Conservation (phyloP, 2,113 vertebrate species). For the Trogon surrucura region DNA sequence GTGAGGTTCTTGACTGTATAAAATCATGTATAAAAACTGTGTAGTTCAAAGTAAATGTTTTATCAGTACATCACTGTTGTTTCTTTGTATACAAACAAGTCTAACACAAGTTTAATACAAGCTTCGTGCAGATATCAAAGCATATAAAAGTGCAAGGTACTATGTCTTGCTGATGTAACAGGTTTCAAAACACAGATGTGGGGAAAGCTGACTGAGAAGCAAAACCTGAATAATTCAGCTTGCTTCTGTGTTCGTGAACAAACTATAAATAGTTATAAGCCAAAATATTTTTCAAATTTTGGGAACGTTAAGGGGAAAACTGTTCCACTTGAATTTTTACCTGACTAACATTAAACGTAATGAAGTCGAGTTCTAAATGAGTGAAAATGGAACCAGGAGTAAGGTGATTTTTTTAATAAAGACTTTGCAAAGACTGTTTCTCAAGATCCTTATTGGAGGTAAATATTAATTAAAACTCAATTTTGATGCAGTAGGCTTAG, state of each 20-base stretch:
- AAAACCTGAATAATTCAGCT: not conserved
- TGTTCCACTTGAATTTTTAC: not conserved
- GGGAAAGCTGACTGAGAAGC: not conserved
- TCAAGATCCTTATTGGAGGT: not conserved
- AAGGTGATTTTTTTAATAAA: not conserved
- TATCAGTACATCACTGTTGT: not conserved
- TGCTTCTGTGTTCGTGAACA: not conserved
- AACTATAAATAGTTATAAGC: not conserved
- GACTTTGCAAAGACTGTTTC: not conserved
- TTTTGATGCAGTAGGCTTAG: not conserved
- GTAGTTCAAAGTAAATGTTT: constrained; percentile 8
- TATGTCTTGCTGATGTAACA: not conserved
- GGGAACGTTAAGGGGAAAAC: not conserved
- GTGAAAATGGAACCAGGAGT: not conserved
- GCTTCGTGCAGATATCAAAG: not conserved
- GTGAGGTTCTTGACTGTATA: not conserved
- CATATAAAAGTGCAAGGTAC: not conserved
- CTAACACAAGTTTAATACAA: not conserved
- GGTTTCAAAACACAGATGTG: not conserved
- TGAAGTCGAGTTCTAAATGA: not conserved
- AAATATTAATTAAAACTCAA: not conserved
- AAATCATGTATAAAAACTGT: not conserved
- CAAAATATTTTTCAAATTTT: not conserved
- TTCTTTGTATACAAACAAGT: not conserved
- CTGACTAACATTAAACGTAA: not conserved